These are phyloP conservation scores for Acipenser ruthenus DNA, from an alignment of 2,797 vertebrate genomes.

Conservation along the genomic window DNA sequence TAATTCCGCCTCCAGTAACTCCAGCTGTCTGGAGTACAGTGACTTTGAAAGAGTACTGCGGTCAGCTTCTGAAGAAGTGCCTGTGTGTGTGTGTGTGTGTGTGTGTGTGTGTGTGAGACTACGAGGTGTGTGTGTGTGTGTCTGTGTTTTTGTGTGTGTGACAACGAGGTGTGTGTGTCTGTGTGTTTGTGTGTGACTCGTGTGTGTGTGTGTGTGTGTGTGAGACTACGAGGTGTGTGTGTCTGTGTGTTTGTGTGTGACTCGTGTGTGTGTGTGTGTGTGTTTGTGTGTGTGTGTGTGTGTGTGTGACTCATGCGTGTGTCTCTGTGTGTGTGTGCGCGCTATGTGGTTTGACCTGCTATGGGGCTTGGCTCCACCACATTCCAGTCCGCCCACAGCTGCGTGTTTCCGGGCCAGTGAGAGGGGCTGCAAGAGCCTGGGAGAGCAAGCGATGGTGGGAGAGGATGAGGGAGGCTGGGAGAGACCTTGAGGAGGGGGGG, in stretches of 20 bases:
- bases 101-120: too few relatives aligned
- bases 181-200: not conserved
- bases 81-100: not conserved
- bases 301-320: too few relatives aligned
- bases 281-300: not conserved
- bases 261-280: slow-evolving; percentile 1
- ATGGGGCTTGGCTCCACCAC: not conserved
- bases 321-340: slow-evolving; percentile 18
- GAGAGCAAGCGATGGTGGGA: too few relatives aligned
- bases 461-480: too few relatives aligned
- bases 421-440: too few relatives aligned
- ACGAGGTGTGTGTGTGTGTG: not conserved
- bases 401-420: too few relatives aligned
- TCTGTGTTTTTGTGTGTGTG: not conserved
- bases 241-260: too few relatives aligned
- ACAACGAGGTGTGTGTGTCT: not conserved
- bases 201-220: not conserved
- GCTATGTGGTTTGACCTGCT: slow-evolving; percentile 15
- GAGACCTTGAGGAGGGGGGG: too few relatives aligned
- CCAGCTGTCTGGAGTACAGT: too few relatives aligned
- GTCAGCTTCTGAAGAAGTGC: not conserved
- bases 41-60: too few relatives aligned
- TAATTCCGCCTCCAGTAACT: too few relatives aligned
- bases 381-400: not conserved
- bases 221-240: too few relatives aligned